Percentiles rank a stretch among this genome's conserved stretches.
Conservation (phyloP, 2,113 vertebrate genomes). For the Gallinago jamesoni region DNA sequence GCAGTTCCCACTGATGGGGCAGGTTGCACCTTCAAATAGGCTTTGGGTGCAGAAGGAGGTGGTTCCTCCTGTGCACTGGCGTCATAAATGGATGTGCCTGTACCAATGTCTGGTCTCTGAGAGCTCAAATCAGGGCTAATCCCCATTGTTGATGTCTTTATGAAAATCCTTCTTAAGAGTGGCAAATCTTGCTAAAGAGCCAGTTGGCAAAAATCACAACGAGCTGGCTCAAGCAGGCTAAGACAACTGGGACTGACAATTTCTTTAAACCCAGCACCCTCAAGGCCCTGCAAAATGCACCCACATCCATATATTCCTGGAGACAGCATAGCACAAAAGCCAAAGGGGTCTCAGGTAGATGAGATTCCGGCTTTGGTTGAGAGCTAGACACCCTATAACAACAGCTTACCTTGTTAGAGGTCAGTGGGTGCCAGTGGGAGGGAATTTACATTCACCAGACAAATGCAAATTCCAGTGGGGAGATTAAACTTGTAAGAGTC, state of each 20-base stretch:
- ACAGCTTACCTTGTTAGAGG: neutral
- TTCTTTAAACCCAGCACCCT: neutral
- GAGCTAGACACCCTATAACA: neutral
- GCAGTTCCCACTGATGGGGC: neutral
- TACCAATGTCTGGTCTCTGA: neutral
- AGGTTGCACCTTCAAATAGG: neutral
- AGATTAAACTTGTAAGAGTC: slow-evolving; percentile 39
- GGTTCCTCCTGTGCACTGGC: neutral
- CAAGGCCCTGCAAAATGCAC: neutral
- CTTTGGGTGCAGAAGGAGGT: neutral
- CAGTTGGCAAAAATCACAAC: neutral
- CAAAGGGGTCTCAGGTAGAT: neutral
- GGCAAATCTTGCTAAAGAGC: neutral
- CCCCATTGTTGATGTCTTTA: neutral
- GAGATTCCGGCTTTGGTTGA: neutral
- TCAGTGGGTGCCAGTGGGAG: neutral
- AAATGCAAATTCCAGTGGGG: slow-evolving; percentile 14
- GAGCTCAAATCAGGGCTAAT: neutral
- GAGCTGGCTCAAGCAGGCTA: neutral
- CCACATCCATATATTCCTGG: rapidly evolving
- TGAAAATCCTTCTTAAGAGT: neutral
- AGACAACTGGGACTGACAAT: neutral
- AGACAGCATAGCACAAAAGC: neutral
- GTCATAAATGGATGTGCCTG: neutral
- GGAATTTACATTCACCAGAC: neutral